Evolutionary conservation across 2,113 vertebrate species (phyloP).

Genomic region (Redunca redunca): DNA sequence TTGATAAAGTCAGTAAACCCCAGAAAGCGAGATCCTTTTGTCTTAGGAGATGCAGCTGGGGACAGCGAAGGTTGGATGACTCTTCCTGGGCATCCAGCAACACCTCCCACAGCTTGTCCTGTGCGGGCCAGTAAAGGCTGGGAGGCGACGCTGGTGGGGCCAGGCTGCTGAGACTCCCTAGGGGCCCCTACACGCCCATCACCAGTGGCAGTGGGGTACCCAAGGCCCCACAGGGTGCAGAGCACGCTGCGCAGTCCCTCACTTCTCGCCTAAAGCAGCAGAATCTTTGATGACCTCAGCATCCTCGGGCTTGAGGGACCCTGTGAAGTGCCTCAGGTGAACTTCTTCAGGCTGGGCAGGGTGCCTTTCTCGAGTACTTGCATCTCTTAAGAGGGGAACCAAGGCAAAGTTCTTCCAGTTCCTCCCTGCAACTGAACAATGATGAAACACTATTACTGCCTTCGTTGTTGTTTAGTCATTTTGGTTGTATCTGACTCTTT

Average conservation of each 20-base stretch:
- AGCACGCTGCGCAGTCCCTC: neutral
- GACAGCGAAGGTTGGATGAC: neutral
- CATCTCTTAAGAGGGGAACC: slow-evolving; percentile 82
- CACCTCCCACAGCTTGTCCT: neutral
- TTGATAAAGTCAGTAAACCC: neutral
- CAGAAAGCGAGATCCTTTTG: neutral
- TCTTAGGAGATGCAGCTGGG: neutral
- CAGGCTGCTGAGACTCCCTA: neutral
- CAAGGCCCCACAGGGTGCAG: neutral
- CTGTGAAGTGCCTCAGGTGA: slow-evolving; percentile 76
- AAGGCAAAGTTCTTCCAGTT: slow-evolving; percentile 82
- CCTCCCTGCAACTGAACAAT: slow-evolving; percentile 78
- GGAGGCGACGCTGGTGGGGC: neutral
- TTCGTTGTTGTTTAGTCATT: neutral
- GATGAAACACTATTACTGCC: neutral
- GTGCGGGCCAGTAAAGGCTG: neutral
- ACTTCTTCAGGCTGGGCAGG: slow-evolving; percentile 73
- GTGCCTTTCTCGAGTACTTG: slow-evolving; percentile 78
- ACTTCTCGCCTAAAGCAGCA: slow-evolving; percentile 30
- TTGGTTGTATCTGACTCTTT: neutral
- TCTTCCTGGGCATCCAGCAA: neutral
- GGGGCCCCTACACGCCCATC: neutral
- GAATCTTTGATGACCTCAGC: slow-evolving; percentile 72
- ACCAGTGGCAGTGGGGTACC: fast-evolving
- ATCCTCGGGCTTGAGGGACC: slow-evolving; percentile 77